These are phyloP conservation scores for Taenaris catops DNA, from an alignment of 2,888 invertebrate species.

Conservation along the genomic window DNA sequence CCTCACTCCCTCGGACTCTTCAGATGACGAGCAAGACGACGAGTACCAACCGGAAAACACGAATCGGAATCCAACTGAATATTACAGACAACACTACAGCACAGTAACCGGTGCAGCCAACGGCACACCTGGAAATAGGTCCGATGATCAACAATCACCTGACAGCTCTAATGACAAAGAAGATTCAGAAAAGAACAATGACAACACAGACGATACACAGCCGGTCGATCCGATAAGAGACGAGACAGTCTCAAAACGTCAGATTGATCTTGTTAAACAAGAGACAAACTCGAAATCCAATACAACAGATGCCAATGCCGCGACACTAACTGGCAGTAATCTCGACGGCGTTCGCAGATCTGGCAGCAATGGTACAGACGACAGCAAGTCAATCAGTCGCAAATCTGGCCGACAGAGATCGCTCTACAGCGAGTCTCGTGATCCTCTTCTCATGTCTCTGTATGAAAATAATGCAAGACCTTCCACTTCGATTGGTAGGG, in stretches of 20 bases:
- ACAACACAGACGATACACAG: background rate
- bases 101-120: slow-evolving; percentile 1
- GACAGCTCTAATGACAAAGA: background rate
- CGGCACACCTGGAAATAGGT: background rate
- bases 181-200: background rate
- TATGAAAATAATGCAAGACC: background rate
- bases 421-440: background rate
- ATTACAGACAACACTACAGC: slow-evolving; percentile 18
- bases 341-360: background rate
- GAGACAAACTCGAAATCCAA: too few species aligned
- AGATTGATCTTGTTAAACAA: too few species aligned
- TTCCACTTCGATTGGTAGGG: background rate
- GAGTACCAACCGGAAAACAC: slow-evolving; percentile 5
- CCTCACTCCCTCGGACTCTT: slow-evolving; percentile 31
- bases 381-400: too few species aligned
- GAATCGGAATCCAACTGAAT: too few species aligned
- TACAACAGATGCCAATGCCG: too few species aligned
- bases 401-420: background rate
- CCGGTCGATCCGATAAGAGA: too few species aligned
- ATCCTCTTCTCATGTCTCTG: background rate
- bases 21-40: slow-evolving; percentile 29
- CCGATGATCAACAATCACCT: background rate
- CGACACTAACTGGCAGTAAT: too few species aligned
- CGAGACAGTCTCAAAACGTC: too few species aligned
- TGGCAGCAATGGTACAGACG: background rate